Evolutionary conservation across 2,797 vertebrate species (phyloP).

Genomic region (Halcyon chelicuti): DNA sequence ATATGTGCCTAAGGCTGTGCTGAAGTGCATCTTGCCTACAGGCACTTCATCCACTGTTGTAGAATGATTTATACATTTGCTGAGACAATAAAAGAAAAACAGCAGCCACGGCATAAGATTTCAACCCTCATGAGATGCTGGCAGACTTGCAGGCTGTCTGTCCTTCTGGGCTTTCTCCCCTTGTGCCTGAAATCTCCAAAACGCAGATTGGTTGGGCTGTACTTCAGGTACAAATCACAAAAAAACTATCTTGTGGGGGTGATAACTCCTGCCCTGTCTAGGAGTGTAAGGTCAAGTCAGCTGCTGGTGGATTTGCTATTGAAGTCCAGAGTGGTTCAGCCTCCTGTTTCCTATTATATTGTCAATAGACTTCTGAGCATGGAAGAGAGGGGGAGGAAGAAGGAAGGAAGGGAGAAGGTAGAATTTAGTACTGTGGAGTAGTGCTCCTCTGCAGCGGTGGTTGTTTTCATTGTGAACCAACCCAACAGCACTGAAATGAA

Average conservation of each 20-base stretch:
- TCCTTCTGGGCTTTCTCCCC: neutral
- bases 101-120: neutral
- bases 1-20: neutral
- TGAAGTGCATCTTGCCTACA: neutral
- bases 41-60: neutral
- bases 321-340: neutral
- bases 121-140: neutral
- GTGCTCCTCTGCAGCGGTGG: neutral
- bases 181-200: neutral
- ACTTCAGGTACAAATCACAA: neutral
- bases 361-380: neutral
- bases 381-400: neutral
- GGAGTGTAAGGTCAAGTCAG: neutral
- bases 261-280: neutral
- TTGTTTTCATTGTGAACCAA: neutral
- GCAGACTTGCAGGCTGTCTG: neutral
- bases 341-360: neutral
- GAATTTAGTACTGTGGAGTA: accelerated
- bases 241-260: neutral
- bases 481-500: constrained; percentile 2
- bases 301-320: neutral
- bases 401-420: neutral
- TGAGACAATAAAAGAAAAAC: neutral
- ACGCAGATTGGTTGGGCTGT: neutral
- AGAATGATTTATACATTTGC: neutral